These are phyloP conservation scores for Microchrysa polita DNA, from an alignment of 2,888 invertebrate species.

Conservation along the genomic window DNA sequence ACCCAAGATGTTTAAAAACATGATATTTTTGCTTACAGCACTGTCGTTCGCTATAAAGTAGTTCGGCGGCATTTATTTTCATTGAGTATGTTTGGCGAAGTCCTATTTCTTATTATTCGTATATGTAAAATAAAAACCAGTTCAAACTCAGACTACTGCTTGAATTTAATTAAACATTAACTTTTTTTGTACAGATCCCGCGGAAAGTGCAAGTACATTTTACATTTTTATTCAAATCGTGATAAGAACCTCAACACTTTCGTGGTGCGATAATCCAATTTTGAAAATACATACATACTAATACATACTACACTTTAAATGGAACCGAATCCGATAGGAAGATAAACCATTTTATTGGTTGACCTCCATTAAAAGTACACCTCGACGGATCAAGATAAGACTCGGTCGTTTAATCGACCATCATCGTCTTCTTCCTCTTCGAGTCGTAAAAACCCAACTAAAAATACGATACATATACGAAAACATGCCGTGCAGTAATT, in stretches of 20 bases:
- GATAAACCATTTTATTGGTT: constrained; percentile 16
- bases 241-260: neutral
- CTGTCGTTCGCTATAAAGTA: no score
- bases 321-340: neutral
- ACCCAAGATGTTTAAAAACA: no score
- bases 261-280: neutral
- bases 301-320: neutral
- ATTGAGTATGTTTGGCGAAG: no score
- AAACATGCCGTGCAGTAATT: constrained; percentile 23
- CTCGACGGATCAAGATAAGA: constrained; percentile 1
- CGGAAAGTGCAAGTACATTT: constrained; percentile 27
- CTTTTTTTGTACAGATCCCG: no score
- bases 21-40: no score
- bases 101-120: no score
- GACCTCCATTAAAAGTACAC: constrained; percentile 33
- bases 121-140: no score
- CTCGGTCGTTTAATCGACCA: neutral
- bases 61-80: no score
- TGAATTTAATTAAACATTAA: no score
- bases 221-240: neutral
- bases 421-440: neutral
- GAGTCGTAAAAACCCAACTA: constrained; percentile 17
- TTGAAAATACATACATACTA: neutral
- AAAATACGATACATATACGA: neutral
- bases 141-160: no score